Base-by-base conservation (phyloP, 2,888 invertebrate species). In the Masnerella sp. region DNA sequence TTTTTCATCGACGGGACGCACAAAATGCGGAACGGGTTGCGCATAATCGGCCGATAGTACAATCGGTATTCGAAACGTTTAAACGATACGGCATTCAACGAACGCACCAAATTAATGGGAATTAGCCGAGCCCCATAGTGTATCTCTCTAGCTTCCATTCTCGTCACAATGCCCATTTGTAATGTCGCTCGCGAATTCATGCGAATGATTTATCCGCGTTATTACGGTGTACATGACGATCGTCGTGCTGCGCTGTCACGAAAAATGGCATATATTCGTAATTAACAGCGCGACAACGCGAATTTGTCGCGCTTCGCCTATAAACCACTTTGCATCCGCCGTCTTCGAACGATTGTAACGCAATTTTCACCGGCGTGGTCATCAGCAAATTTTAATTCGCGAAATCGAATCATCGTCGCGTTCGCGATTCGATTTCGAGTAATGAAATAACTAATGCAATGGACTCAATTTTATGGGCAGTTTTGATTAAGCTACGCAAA, bases 41-140 rank as follows among this genome's bases (percentile, higher is more conserved):
- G 52, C 71, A 72, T 65, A 65, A 65, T 72, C 59, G 59, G 32
- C 43, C 54, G 47, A 59, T 64, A 49, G 64, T 22, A 34, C 64
- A 64, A 74, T 67, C 62, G 67, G 69, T 30, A 72, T 64, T 68
- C 65, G 72, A 54, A 72, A 69, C 71, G 70, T 73, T 76, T 67
- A 73, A 72, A 73, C 62, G 73, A 61, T 73, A 65, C 47, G 58
- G 67, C 58, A 74, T 74, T 74, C 74, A 69, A 52, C 45, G 72
- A 69, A 59, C 65, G 69, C 65, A 61, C 56, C 65, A 72, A 75
- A 75, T 75, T 75, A 73, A 75, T 75, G 72, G 69, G 72, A 69
- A 73, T 75, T 70, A 74, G 69, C 69, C 56, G 43, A 61, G 43
- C 45, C 58, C 56, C 68, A 62, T 38, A 30, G 58, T 62, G 61